phyloP scores from a whole-genome alignment of 2,888 invertebrate species.

The Cheilosia vulpina region DNA sequence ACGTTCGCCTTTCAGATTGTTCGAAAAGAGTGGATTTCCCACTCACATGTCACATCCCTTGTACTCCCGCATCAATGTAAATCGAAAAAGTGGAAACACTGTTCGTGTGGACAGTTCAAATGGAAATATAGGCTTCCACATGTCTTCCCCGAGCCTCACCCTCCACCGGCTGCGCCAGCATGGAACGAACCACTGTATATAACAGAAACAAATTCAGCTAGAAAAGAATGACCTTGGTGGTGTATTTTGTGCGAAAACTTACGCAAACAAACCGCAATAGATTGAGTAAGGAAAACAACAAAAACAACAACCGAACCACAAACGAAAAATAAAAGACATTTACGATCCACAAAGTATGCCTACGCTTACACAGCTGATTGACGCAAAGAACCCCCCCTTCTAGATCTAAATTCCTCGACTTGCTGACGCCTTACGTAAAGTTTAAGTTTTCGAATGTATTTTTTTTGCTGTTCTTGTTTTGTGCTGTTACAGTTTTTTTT shows the following conservation, averaged over 20 bases:
- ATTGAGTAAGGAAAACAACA: constrained; percentile 8
- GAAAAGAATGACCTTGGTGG: constrained; percentile 71
- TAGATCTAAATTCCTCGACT: constrained; percentile 52
- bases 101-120: constrained; percentile 11
- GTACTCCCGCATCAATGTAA: too few relatives aligned
- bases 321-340: not conserved
- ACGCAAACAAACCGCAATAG: constrained; percentile 65
- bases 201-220: constrained; percentile 52
- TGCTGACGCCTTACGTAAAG: constrained; percentile 57
- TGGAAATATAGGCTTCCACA: constrained; percentile 48
- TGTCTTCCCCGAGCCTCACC: constrained; percentile 2
- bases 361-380: constrained; percentile 68
- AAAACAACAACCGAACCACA: not conserved
- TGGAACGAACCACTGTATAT: constrained; percentile 1
- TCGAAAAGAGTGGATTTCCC: too few relatives aligned
- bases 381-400: constrained; percentile 50
- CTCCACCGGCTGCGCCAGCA: constrained; percentile 16
- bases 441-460: constrained; percentile 16
- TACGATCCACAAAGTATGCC: constrained; percentile 31
- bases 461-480: constrained; percentile 15
- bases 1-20: too few relatives aligned
- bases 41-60: too few relatives aligned
- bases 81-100: constrained; percentile 41
- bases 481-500: constrained; percentile 39
- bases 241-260: constrained; percentile 68